These are phyloP conservation scores for Neoitamus cyanurus DNA, from an alignment of 2,888 invertebrate genomes.

Conservation along the genomic window DNA sequence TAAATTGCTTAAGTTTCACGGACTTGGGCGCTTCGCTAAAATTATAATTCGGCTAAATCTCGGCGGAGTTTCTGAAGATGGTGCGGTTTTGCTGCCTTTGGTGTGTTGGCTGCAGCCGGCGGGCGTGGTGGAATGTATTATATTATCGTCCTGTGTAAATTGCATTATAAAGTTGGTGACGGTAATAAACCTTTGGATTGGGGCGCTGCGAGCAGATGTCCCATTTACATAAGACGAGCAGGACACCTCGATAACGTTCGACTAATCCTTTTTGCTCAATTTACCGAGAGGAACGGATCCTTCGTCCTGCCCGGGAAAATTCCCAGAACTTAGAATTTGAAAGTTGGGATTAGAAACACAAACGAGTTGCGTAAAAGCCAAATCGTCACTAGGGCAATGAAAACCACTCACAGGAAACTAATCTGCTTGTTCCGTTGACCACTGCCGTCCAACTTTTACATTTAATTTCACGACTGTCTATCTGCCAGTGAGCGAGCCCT, in stretches of 20 bases:
- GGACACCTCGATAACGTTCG: neutral
- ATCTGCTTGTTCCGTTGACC: neutral
- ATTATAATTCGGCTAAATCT: slow-evolving; percentile 30
- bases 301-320: neutral
- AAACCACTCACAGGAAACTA: neutral
- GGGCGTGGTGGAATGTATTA: neutral
- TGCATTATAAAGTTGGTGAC: slow-evolving; percentile 40
- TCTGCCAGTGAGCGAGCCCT: neutral
- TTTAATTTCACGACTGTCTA: slow-evolving; percentile 22
- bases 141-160: slow-evolving; percentile 28
- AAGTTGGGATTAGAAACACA: neutral
- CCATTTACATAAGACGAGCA: slow-evolving; percentile 1
- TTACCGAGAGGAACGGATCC: neutral
- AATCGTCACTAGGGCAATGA: neutral
- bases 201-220: slow-evolving; percentile 8
- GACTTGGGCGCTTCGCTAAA: slow-evolving; percentile 17
- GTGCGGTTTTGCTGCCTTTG: neutral
- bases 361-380: neutral
- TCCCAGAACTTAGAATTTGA: neutral
- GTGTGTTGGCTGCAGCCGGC: neutral
- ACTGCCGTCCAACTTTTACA: slow-evolving; percentile 17
- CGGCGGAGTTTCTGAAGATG: neutral
- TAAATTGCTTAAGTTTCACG: slow-evolving; percentile 39
- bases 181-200: neutral
- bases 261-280: neutral